phyloP scores from a whole-genome alignment of 2,888 invertebrate genomes.

The Neoaliturus tenellus region DNA sequence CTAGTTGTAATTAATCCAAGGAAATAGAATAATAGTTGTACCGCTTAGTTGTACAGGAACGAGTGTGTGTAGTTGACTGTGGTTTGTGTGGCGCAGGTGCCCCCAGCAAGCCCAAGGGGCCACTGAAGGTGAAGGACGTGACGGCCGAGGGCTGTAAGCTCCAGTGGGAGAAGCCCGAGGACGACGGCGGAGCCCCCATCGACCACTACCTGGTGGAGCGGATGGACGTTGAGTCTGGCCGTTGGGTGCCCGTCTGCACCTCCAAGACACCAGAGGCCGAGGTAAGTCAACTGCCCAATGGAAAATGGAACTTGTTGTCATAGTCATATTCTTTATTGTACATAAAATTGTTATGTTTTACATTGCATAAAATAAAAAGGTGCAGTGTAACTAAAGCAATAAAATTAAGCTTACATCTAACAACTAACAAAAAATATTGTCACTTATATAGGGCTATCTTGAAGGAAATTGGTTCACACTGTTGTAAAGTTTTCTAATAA shows the following conservation, averaged over 20 bases:
- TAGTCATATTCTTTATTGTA: too few species aligned
- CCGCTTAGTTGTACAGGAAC: too few species aligned
- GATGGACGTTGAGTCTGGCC: conserved; percentile 94
- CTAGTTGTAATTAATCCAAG: too few species aligned
- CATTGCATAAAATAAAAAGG: background rate
- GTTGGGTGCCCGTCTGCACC: conserved; percentile 95
- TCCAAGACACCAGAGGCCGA: conserved; percentile 89
- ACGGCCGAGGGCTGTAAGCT: conserved; percentile 95
- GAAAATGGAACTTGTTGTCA: too few species aligned
- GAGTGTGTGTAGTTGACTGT: too few species aligned
- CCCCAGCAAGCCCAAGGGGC: conserved; percentile 95
- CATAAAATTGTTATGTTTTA: background rate
- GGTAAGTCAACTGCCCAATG: too few species aligned
- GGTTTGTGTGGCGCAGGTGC: conserved; percentile 75
- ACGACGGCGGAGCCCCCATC: conserved; percentile 96
- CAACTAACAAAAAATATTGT: too few species aligned
- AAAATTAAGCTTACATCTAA: too few species aligned
- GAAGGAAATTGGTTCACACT: too few species aligned
- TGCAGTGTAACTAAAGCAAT: background rate
- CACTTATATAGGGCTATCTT: too few species aligned
- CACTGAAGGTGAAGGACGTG: conserved; percentile 93
- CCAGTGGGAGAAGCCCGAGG: conserved; percentile 97
- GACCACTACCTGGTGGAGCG: conserved; percentile 97
- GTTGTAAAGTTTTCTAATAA: too few species aligned
- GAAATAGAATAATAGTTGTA: too few species aligned